phyloP scores from a whole-genome alignment of 1,140 invertebrate genomes.

The Pseudomyrmex cubaensis region DNA sequence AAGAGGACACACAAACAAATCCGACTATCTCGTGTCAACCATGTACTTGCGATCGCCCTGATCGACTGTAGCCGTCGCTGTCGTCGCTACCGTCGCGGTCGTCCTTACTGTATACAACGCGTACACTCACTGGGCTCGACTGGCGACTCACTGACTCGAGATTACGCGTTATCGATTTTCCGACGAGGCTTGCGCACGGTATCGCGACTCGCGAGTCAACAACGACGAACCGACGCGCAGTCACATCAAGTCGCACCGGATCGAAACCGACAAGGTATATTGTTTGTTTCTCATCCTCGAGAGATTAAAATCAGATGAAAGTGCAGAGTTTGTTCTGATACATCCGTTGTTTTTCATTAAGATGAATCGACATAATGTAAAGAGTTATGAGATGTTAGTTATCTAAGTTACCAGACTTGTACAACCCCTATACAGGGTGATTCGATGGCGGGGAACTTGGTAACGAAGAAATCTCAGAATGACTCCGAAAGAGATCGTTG shows the following conservation, averaged over 20 bases:
- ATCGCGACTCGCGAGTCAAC: constrained; percentile 3
- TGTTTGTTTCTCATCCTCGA: constrained; percentile 21
- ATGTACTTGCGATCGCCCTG: constrained; percentile 24
- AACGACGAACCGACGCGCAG: neutral
- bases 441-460: no score
- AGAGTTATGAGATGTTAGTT: no score
- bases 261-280: constrained; percentile 54
- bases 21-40: constrained; percentile 70
- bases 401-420: no score
- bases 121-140: constrained; percentile 34
- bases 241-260: neutral
- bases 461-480: no score
- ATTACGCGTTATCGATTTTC: constrained; percentile 65
- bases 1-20: constrained; percentile 70
- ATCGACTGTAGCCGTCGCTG: constrained; percentile 33
- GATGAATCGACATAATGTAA: no score
- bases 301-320: no score
- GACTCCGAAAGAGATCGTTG: no score
- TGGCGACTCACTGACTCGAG: constrained; percentile 25
- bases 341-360: no score
- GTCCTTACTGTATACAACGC: constrained; percentile 24
- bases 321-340: no score
- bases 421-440: no score
- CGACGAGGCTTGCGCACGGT: constrained; percentile 74
- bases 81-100: constrained; percentile 33